phyloP scores from a whole-genome alignment of 2,888 invertebrate species.

The Ophioninae sp. region DNA sequence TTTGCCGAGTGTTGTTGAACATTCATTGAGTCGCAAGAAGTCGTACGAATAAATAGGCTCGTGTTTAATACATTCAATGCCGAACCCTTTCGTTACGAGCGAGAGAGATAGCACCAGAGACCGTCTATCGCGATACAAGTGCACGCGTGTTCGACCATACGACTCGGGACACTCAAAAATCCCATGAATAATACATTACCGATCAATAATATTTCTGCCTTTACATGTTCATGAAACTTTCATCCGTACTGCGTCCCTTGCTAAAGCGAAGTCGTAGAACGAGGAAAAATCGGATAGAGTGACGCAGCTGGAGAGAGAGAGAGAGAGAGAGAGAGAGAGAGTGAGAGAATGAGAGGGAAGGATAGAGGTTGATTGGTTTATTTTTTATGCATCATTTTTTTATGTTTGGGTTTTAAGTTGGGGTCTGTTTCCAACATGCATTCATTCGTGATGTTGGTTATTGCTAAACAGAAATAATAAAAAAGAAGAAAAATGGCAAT shows the following conservation, averaged over 20 bases:
- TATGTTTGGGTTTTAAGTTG: too few relatives aligned
- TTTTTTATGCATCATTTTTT: too few relatives aligned
- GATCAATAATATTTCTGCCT: constrained; percentile 47
- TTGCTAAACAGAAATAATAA: too few relatives aligned
- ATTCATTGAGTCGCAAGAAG: constrained; percentile 45
- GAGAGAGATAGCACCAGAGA: constrained; percentile 58
- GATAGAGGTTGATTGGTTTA: too few relatives aligned
- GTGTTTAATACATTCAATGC: constrained; percentile 57
- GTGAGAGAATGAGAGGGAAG: too few relatives aligned
- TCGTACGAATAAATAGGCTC: constrained; percentile 56
- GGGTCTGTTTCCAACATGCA: too few relatives aligned
- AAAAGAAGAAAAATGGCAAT: too few relatives aligned
- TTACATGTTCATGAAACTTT: constrained; percentile 31
- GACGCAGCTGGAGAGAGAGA: neutral
- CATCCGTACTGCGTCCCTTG: neutral
- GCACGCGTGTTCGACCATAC: constrained; percentile 36
- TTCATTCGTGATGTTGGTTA: too few relatives aligned
- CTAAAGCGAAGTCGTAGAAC: neutral
- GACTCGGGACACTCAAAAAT: constrained; percentile 28
- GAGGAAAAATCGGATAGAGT: too few relatives aligned
- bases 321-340: neutral
- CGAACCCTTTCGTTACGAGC: constrained; percentile 65
- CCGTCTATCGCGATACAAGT: constrained; percentile 66
- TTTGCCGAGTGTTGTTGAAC: constrained; percentile 73
- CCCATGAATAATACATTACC: constrained; percentile 31